Base-by-base conservation (phyloP, 2,888 invertebrate genomes). In the Neria commutata region DNA sequence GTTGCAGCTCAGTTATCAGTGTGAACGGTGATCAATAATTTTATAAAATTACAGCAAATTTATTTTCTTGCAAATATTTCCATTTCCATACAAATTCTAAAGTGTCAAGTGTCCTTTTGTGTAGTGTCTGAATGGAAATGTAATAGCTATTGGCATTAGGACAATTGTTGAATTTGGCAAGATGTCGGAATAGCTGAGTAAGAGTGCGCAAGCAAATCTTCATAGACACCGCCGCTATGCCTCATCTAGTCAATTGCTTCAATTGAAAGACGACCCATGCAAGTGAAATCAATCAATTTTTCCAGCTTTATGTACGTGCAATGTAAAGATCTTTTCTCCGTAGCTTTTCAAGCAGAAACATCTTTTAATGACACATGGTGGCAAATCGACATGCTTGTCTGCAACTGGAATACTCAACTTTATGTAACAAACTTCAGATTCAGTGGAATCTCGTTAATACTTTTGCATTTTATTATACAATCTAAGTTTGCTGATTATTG, bases 161-260 rank as follows among this genome's bases (percentile, higher is more conserved):
- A 64, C 74, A 76, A 71, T 71, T 76, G 73, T 70, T 68, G 75
- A 68, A 78, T 69, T 77, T 79, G 79, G 79, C 79, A 79, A 79
- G 79, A 79, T 79, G 80, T 78, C 79, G 79, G 80, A 79, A 80
- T 79, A 80, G 79, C 80, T 79, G 79, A 80, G 55, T 68, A 71
- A 71, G 60, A 58, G 50, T 63, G 53, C 14, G 54, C n/a, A 64
- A 63, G 55, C 61, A 65, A 62, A 64, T 64, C 62, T 62, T 66
- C 59, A 67, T 68, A 64, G 66, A 48, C 59, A 64, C 55, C 64
- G 70, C 79, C 78, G 79, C 80, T 79, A 79, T 79, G 78, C 79
- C 76, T 77, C 79, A 79, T 79, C 79, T 79, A 79, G 80, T 77
- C 79, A 80, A 72, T 76, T 80, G 72, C 72, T 73, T 70, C 77